Conservation (phyloP, 2,113 vertebrate genomes). For the Halichoerus grypus region DNA sequence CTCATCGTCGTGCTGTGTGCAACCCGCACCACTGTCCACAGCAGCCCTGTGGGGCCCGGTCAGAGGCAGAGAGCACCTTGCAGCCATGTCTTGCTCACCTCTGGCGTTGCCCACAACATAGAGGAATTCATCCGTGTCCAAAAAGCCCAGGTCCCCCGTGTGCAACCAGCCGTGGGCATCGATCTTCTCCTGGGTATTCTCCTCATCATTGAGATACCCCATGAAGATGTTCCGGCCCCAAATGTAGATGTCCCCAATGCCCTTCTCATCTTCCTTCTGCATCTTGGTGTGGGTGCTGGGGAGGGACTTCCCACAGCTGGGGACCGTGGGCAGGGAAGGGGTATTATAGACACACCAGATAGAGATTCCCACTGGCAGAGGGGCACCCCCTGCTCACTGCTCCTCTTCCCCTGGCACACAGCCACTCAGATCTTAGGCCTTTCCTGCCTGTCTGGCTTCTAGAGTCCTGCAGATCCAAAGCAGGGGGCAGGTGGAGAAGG, state of each 20-base stretch:
- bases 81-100: neutral
- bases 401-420: rapidly evolving
- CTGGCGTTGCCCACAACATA: neutral
- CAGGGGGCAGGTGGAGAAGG: too few species aligned
- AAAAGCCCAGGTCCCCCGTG: constrained; percentile 19
- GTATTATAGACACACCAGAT: neutral
- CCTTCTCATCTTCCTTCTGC: neutral
- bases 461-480: neutral
- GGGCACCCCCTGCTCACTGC: neutral
- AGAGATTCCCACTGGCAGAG: too few species aligned
- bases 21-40: neutral
- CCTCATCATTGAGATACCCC: constrained; percentile 61
- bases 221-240: constrained; percentile 76
- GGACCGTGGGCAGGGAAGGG: neutral
- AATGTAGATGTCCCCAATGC: neutral
- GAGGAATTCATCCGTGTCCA: neutral
- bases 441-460: neutral
- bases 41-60: neutral
- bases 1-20: neutral
- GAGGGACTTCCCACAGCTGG: constrained; percentile 61
- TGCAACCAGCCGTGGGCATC: constrained; percentile 30
- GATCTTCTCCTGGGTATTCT: neutral
- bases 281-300: neutral
- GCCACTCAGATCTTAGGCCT: neutral
- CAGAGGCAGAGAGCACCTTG: neutral